Percentiles rank a stretch among this genome's conserved stretches.
Conservation (phyloP, 2,888 invertebrate genomes). For the Phlogophora meticulosa region DNA sequence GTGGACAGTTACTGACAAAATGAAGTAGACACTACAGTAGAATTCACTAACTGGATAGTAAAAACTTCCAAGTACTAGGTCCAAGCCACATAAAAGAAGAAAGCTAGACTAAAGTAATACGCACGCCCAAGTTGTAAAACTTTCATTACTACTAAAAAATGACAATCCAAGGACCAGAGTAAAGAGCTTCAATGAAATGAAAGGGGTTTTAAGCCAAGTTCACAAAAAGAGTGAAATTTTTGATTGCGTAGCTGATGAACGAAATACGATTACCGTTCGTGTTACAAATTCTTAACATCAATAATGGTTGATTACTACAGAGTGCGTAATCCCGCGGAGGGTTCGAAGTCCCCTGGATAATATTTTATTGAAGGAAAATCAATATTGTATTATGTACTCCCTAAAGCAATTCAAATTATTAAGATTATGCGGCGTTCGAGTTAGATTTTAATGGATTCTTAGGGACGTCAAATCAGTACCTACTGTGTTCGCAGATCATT, state of each 20-base stretch:
- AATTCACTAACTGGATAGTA: conserved; percentile 25
- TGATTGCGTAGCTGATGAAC: conserved; percentile 50
- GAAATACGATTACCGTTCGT: conserved; percentile 54
- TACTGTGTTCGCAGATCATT: not conserved
- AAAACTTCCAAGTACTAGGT: conserved; percentile 31
- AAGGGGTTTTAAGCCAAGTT: conserved; percentile 35
- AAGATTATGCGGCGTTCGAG: conserved; percentile 10
- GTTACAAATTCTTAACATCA: conserved; percentile 55
- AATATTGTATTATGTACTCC: conserved; percentile 48
- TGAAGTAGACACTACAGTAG: conserved; percentile 10
- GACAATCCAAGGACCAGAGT: conserved; percentile 27
- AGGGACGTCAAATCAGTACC: not conserved
- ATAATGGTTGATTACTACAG: conserved; percentile 58
- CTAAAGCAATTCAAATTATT: conserved; percentile 36
- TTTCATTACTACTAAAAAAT: conserved; percentile 45
- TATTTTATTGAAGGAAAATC: conserved; percentile 54
- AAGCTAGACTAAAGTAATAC: conserved; percentile 34
- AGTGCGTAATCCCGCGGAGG: conserved; percentile 49
- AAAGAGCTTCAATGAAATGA: conserved; percentile 42
- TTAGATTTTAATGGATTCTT: conserved; percentile 17
- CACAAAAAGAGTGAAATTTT: conserved; percentile 23
- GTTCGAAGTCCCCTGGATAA: conserved; percentile 45
- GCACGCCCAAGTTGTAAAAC: conserved; percentile 48
- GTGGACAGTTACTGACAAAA: conserved; percentile 5
- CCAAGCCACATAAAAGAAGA: conserved; percentile 29